phyloP scores from a whole-genome alignment of 2,797 vertebrate genomes.

The Chloroceryle inda region DNA sequence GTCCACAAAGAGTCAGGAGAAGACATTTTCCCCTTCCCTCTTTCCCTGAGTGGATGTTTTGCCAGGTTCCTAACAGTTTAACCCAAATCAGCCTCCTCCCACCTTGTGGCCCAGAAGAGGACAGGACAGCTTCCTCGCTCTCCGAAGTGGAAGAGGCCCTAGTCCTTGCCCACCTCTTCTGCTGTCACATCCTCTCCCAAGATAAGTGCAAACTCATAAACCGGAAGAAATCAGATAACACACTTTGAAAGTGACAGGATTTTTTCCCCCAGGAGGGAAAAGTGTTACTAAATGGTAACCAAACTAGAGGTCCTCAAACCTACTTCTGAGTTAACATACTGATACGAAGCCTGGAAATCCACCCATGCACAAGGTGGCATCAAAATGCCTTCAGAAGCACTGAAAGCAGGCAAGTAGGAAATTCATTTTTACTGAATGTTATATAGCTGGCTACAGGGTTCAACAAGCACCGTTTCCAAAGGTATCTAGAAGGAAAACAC shows the following conservation, averaged over 20 bases:
- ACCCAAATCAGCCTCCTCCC: background rate
- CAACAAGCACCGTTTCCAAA: background rate
- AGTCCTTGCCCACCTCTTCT: background rate
- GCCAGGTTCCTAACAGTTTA: background rate
- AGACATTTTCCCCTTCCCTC: fast-evolving
- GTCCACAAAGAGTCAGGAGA: fast-evolving
- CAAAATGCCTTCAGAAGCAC: constrained; percentile 26
- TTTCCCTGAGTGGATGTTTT: background rate
- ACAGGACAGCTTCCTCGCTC: background rate
- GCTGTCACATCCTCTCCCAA: fast-evolving
- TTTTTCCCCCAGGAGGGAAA: background rate
- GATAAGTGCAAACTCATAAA: background rate
- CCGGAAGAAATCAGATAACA: background rate
- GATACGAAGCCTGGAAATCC: background rate
- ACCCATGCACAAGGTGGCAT: background rate
- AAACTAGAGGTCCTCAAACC: background rate
- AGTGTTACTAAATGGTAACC: background rate
- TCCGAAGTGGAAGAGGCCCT: background rate
- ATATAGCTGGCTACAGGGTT: background rate
- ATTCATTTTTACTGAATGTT: constrained; percentile 53
- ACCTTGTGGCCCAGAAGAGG: background rate
- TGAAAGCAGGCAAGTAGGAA: constrained; percentile 7
- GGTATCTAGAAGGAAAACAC: background rate
- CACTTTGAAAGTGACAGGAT: background rate
- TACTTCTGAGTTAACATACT: background rate